These are phyloP conservation scores for Ochotona curzoniae DNA, from an alignment of 2,113 vertebrate species.

Conservation along the genomic window DNA sequence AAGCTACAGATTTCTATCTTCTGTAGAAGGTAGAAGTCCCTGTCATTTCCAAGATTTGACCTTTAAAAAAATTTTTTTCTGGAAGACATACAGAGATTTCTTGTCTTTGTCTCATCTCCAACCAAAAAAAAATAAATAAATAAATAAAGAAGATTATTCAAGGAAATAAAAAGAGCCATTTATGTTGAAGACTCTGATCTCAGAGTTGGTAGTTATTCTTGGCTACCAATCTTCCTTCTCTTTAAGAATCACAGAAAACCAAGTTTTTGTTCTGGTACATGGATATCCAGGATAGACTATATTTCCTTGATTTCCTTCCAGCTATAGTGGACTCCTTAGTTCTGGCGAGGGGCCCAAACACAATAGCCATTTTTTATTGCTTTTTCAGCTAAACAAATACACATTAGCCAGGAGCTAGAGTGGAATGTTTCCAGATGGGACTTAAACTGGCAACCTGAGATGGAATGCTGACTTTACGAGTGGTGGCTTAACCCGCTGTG, in stretches of 20 bases:
- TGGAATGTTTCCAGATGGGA: too few species aligned
- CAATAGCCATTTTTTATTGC: too few species aligned
- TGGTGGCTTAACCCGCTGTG: too few species aligned
- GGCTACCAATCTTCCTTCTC: neutral
- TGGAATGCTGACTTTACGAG: too few species aligned
- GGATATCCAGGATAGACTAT: neutral
- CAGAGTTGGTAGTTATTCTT: neutral
- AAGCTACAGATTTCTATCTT: neutral
- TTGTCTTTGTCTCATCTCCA: neutral
- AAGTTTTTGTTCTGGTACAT: neutral
- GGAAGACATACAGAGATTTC: neutral
- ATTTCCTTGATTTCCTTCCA: neutral
- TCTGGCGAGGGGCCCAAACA: neutral
- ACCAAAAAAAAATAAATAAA: constrained; percentile 40
- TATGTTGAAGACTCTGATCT: neutral
- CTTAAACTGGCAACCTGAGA: too few species aligned
- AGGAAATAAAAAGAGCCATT: neutral
- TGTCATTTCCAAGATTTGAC: neutral
- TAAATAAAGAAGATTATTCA: constrained; percentile 1
- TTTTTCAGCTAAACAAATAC: too few species aligned
- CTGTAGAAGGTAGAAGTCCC: neutral
- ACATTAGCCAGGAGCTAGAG: too few species aligned
- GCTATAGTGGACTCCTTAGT: neutral
- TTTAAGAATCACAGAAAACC: neutral
- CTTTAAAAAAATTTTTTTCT: too few species aligned